Evolutionary conservation across 2,888 invertebrate species (phyloP).

Genomic region (Asteroscopus sphinx): DNA sequence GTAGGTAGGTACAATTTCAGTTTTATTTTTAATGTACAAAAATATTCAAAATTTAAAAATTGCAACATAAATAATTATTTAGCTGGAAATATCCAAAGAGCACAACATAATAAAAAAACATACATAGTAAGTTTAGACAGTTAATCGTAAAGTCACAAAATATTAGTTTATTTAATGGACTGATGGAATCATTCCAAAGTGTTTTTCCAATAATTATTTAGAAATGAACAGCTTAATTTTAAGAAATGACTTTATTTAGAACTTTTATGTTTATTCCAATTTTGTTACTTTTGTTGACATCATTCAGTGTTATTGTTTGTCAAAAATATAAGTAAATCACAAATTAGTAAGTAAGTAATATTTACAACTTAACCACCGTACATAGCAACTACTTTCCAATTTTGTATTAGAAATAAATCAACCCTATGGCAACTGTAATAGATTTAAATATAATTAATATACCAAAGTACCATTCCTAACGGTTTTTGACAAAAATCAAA

Average conservation of each 20-base stretch:
- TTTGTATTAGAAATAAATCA: neutral
- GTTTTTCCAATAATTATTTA: slow-evolving; percentile 34
- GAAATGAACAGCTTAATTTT: slow-evolving; percentile 36
- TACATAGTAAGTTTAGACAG: slow-evolving; percentile 19
- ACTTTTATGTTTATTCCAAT: slow-evolving; percentile 19
- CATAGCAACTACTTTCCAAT: slow-evolving; percentile 15
- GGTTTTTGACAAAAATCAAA: slow-evolving; percentile 9
- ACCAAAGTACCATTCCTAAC: slow-evolving; percentile 43
- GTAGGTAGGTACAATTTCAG: too few species aligned
- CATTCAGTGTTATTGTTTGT: slow-evolving; percentile 32
- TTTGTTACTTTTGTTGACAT: slow-evolving; percentile 20
- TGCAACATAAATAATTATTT: slow-evolving; percentile 28
- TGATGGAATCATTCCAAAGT: slow-evolving; percentile 71
- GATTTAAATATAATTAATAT: slow-evolving; percentile 19
- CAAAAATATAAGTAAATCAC: slow-evolving; percentile 5
- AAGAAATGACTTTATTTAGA: slow-evolving; percentile 20
- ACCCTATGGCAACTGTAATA: slow-evolving; percentile 29
- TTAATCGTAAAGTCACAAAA: slow-evolving; percentile 33
- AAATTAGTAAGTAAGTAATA: slow-evolving; percentile 4
- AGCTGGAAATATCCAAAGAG: slow-evolving; percentile 47
- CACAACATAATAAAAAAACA: slow-evolving; percentile 27
- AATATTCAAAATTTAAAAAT: neutral
- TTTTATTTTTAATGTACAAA: too few species aligned
- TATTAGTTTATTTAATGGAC: slow-evolving; percentile 56
- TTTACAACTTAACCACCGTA: slow-evolving; percentile 4